Conservation (phyloP, 2,113 vertebrate species). For the Caretta caretta region DNA sequence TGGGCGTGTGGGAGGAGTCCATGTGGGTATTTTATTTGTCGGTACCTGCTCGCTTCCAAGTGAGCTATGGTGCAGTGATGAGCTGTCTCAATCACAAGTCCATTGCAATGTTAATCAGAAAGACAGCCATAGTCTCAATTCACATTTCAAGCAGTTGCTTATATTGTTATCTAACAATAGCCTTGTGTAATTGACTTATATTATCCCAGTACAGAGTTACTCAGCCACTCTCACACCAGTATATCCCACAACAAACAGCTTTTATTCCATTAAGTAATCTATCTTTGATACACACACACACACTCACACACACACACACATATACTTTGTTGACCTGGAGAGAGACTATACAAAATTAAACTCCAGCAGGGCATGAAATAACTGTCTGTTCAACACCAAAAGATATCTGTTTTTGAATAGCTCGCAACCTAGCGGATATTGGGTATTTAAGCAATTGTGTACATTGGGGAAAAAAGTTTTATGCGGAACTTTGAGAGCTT, state of each 20-base stretch:
- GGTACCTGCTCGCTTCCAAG: background rate
- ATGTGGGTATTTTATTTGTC: background rate
- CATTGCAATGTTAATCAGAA: background rate
- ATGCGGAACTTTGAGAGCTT: background rate
- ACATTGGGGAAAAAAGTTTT: too few relatives aligned
- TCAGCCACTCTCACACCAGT: background rate
- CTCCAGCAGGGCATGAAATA: background rate
- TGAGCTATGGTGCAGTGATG: fast-evolving
- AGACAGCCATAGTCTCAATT: background rate
- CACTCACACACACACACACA: too few relatives aligned
- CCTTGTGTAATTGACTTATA: background rate
- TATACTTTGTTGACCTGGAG: too few relatives aligned
- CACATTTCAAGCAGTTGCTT: background rate
- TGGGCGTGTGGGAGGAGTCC: background rate
- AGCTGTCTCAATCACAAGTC: background rate
- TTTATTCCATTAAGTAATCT: background rate
- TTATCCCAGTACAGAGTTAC: background rate
- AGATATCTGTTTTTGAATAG: background rate
- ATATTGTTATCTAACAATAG: background rate
- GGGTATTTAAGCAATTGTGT: background rate
- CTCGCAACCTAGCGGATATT: background rate
- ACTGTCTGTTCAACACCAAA: background rate
- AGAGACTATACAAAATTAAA: background rate
- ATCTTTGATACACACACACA: background rate
- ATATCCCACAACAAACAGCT: background rate